phyloP scores from a whole-genome alignment of 2,797 vertebrate genomes.

The Gastrophryne carolinensis region DNA sequence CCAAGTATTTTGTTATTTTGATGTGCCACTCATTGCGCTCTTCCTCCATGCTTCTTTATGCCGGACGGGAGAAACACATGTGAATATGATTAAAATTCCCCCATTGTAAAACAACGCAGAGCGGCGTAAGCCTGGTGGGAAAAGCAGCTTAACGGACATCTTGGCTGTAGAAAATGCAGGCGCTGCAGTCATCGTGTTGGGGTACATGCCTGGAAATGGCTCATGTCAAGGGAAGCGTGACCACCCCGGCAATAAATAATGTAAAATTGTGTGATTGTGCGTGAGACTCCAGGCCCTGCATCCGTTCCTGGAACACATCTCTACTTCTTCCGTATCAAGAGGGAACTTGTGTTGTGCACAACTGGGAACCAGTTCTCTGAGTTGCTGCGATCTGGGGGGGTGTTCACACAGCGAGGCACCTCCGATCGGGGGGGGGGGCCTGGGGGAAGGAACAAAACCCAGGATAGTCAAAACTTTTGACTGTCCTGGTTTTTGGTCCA shows the following conservation, averaged over 20 bases:
- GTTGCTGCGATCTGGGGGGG: too few species aligned
- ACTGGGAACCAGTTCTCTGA: too few species aligned
- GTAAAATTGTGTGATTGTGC: not conserved
- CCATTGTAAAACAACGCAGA: constrained; percentile 23
- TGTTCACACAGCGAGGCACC: too few species aligned
- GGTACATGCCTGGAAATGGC: constrained; percentile 1
- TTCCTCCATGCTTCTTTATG: constrained; percentile 1
- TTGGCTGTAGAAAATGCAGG: constrained; percentile 28
- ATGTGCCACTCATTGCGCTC: not conserved
- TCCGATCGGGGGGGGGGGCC: too few species aligned
- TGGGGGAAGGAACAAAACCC: too few species aligned
- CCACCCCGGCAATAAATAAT: constrained; percentile 15
- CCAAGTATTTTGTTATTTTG: constrained; percentile 7
- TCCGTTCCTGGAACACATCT: not conserved
- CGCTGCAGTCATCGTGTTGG: constrained; percentile 30
- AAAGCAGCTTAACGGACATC: constrained; percentile 7
- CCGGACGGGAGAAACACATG: constrained; percentile 19
- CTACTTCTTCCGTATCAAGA: too few species aligned
- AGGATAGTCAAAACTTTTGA: too few species aligned
- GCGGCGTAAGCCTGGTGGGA: constrained; percentile 39
- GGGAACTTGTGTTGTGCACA: too few species aligned
- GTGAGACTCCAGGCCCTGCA: not conserved
- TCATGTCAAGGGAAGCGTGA: constrained; percentile 1
- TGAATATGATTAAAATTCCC: constrained; percentile 42
- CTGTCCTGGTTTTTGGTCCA: too few species aligned